phyloP scores from a whole-genome alignment of 2,113 vertebrate species.

The Ammospiza caudacuta region DNA sequence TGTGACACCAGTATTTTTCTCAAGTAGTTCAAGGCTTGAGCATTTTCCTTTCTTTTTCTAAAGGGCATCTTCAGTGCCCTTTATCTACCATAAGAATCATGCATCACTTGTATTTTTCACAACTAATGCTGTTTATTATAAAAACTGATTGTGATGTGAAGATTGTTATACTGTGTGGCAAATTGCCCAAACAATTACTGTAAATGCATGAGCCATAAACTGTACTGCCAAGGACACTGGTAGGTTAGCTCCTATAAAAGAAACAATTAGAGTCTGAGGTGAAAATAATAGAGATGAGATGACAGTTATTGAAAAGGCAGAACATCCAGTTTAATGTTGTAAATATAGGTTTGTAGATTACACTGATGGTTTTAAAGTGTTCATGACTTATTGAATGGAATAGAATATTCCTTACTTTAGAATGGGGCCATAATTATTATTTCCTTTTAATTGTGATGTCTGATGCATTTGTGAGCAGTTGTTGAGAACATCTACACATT shows the following conservation, averaged over 20 bases:
- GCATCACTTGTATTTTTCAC: constrained; percentile 55
- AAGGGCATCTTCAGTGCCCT: constrained; percentile 56
- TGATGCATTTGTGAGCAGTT: constrained; percentile 63
- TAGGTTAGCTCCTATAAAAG: constrained; percentile 70
- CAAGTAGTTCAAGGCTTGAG: constrained; percentile 48
- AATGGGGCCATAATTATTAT: constrained; percentile 50
- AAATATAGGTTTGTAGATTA: constrained; percentile 66
- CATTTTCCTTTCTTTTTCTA: constrained; percentile 54
- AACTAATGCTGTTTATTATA: constrained; percentile 66
- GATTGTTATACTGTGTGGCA: constrained; percentile 57
- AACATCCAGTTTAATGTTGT: constrained; percentile 58
- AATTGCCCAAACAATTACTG: constrained; percentile 73
- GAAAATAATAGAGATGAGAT: constrained; percentile 67
- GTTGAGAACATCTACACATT: constrained; percentile 60
- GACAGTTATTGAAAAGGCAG: constrained; percentile 67
- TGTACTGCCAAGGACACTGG: constrained; percentile 62
- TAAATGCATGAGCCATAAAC: constrained; percentile 67
- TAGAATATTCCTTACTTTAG: constrained; percentile 63
- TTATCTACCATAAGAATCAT: constrained; percentile 48
- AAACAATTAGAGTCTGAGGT: constrained; percentile 72
- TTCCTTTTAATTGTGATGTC: constrained; percentile 66
- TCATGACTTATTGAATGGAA: constrained; percentile 56
- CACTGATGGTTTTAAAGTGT: constrained; percentile 66
- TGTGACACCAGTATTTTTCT: constrained; percentile 50
- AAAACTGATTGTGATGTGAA: constrained; percentile 61